Percentiles rank a stretch among this genome's conserved stretches.
phyloP scores from a whole-genome alignment of 2,113 vertebrate species.

The Campylorhamphus procurvoides region DNA sequence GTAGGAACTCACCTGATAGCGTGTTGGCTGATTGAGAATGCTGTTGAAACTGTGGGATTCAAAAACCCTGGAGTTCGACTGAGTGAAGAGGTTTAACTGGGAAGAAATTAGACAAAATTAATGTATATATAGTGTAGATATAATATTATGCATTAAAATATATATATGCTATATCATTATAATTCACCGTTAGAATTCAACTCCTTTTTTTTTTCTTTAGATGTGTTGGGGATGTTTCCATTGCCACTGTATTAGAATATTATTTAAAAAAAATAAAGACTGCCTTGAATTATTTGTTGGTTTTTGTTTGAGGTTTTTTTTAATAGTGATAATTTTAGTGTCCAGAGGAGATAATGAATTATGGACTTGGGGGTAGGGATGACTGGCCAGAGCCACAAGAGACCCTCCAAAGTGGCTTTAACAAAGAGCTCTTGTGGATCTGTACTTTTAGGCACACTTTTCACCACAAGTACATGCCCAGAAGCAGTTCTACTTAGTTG shows the following conservation, averaged over 20 bases:
- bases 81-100: conserved; percentile 88
- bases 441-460: background rate
- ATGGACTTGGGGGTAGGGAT: background rate
- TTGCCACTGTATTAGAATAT: background rate
- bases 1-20: conserved; percentile 83
- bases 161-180: background rate
- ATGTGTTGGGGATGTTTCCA: background rate
- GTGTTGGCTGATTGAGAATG: conserved; percentile 87
- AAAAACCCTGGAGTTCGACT: conserved; percentile 85
- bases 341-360: background rate
- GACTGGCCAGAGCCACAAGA: background rate
- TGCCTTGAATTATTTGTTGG: background rate
- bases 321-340: background rate
- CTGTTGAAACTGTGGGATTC: conserved; percentile 90
- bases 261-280: background rate
- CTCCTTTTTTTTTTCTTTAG: background rate
- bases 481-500: background rate
- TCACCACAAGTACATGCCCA: background rate
- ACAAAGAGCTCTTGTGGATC: background rate
- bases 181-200: conserved; percentile 16
- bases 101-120: conserved; percentile 73
- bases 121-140: background rate
- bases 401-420: background rate
- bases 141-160: background rate
- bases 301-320: background rate